Percentiles rank a stretch among this genome's conserved stretches.
Conservation (phyloP, 2,888 invertebrate species). For the Caenorhabditis sulstoni region DNA sequence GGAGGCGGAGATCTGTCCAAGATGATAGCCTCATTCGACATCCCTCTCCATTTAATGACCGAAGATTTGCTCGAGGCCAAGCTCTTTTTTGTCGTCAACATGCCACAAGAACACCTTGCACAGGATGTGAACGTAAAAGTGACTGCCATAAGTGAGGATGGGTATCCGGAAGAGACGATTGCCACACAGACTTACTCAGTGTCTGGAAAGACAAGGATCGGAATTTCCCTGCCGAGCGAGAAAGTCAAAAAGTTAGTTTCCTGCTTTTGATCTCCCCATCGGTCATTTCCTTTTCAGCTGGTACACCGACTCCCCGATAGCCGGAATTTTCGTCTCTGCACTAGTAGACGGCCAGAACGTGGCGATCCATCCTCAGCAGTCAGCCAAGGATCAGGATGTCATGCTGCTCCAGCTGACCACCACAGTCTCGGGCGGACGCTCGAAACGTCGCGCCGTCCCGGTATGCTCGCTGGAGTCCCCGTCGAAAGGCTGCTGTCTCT, state of each 20-base stretch:
- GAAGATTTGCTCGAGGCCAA: neutral
- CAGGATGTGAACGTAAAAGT: too few species aligned
- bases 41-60: neutral
- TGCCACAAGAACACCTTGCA: neutral
- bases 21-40: conserved; percentile 8
- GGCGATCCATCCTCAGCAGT: conserved; percentile 66
- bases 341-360: conserved; percentile 67
- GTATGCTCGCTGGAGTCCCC: conserved; percentile 61
- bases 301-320: conserved; percentile 5
- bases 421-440: conserved; percentile 5
- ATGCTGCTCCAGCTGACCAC: conserved; percentile 72
- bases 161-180: neutral
- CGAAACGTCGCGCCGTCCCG: conserved; percentile 34
- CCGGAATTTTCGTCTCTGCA: conserved; percentile 55
- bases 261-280: conserved; percentile 10
- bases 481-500: conserved; percentile 88
- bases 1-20: conserved; percentile 15
- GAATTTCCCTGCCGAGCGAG: too few species aligned
- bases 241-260: neutral
- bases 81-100: neutral
- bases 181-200: too few species aligned
- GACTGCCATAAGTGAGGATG: conserved; percentile 17
- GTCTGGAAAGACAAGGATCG: too few species aligned
- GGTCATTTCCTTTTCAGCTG: conserved; percentile 10
- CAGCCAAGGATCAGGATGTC: conserved; percentile 34